A percentile compares a stretch with the other conserved stretches of the same genome.
phyloP scores from a whole-genome alignment of 2,797 vertebrate genomes.

The Smutsia gigantea region DNA sequence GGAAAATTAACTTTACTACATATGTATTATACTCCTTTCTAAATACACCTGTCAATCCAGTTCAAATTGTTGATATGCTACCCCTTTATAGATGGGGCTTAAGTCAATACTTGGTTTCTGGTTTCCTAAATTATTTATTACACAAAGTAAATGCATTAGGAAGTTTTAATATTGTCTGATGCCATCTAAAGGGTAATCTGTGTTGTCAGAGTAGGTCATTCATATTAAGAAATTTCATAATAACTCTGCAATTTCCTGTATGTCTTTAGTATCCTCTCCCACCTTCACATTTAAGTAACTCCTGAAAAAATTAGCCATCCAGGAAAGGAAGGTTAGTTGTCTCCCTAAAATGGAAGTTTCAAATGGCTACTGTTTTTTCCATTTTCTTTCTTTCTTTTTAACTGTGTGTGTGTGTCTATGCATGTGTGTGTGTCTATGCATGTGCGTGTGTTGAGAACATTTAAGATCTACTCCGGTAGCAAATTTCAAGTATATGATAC shows the following conservation, averaged over 20 bases:
- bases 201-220: neutral
- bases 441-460: neutral
- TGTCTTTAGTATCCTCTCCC: neutral
- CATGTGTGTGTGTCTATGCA: neutral
- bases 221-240: neutral
- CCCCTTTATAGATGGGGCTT: neutral
- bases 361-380: neutral
- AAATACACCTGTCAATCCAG: neutral
- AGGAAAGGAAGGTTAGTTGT: constrained; percentile 27
- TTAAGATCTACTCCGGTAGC: neutral
- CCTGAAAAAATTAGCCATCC: neutral
- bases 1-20: neutral
- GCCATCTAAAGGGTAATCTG: neutral
- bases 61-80: neutral
- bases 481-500: neutral
- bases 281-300: neutral
- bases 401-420: neutral
- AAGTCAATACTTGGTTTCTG: neutral
- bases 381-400: neutral
- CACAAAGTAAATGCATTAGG: neutral
- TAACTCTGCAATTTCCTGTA: neutral
- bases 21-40: neutral
- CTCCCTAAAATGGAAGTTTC: neutral
- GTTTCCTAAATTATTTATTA: constrained; percentile 5
- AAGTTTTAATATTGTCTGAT: neutral